Evolutionary conservation across 2,797 vertebrate species (phyloP).

Genomic region (Okamejei kenojei): DNA sequence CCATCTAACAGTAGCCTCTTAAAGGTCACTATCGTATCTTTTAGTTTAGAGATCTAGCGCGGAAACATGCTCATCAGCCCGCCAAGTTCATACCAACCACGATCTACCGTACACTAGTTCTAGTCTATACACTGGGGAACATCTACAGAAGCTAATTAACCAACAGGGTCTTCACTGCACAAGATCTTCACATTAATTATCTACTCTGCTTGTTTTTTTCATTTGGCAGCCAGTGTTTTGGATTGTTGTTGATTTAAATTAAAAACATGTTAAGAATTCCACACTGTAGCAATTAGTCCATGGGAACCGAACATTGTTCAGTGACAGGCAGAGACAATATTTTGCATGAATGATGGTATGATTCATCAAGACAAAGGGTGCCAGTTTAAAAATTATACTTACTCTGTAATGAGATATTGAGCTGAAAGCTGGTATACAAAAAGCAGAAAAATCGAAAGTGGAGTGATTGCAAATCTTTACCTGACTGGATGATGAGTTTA

Average conservation of each 20-base stretch:
- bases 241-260: conserved; percentile 63
- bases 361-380: conserved; percentile 59
- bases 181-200: conserved; percentile 60
- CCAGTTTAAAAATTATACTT: conserved; percentile 50
- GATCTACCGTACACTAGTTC: too few species aligned
- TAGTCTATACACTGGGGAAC: too few species aligned
- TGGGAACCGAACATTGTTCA: conserved; percentile 55
- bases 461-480: conserved; percentile 52
- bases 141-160: too few species aligned
- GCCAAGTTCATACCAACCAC: too few species aligned
- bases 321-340: conserved; percentile 49
- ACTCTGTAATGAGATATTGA: conserved; percentile 43
- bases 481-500: conserved; percentile 87
- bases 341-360: conserved; percentile 52
- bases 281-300: conserved; percentile 61
- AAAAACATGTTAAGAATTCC: conserved; percentile 58
- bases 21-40: too few species aligned
- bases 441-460: conserved; percentile 43
- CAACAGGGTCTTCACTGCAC: conserved; percentile 44
- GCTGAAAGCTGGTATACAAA: conserved; percentile 43
- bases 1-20: too few species aligned
- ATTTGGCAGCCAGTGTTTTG: conserved; percentile 59
- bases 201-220: conserved; percentile 53
- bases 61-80: too few species aligned
- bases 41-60: too few species aligned